phyloP scores from a whole-genome alignment of 2,888 invertebrate genomes.

The Idaea straminata region DNA sequence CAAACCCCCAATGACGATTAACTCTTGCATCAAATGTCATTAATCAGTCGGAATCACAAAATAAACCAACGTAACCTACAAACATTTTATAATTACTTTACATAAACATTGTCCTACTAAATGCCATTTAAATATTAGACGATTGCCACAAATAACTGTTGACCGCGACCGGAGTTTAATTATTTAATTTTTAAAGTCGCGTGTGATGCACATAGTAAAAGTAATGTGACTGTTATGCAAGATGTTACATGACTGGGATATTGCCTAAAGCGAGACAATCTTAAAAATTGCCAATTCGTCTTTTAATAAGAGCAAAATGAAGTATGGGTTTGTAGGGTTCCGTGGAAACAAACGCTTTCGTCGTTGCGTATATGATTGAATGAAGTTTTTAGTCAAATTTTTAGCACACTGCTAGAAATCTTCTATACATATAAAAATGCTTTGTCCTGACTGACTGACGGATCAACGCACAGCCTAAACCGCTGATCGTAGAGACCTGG shows the following conservation, averaged over 20 bases:
- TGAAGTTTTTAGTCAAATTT: too few relatives aligned
- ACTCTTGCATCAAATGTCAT: not conserved
- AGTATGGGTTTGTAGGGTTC: constrained; percentile 45
- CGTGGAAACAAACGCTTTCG: not conserved
- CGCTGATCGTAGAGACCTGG: too few relatives aligned
- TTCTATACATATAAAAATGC: too few relatives aligned
- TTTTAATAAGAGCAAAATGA: constrained; percentile 62
- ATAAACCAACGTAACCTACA: not conserved
- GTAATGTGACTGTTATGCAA: constrained; percentile 61
- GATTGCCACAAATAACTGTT: not conserved
- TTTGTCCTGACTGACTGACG: too few relatives aligned
- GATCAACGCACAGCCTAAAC: too few relatives aligned
- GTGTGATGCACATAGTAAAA: constrained; percentile 48
- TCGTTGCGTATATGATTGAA: not conserved
- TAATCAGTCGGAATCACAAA: not conserved
- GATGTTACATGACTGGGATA: constrained; percentile 58
- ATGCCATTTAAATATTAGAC: not conserved
- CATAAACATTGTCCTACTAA: not conserved
- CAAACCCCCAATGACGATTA: too few relatives aligned
- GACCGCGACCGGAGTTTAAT: not conserved
- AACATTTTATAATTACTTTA: not conserved
- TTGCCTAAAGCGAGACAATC: constrained; percentile 67
- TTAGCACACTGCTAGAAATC: too few relatives aligned
- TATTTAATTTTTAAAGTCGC: constrained; percentile 42
- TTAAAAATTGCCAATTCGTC: constrained; percentile 62